A percentile compares a stretch with the other conserved stretches of the same genome.
These are phyloP conservation scores for Paedocypris micromegethes DNA, from an alignment of 2,797 vertebrate species.

Conservation along the genomic window DNA sequence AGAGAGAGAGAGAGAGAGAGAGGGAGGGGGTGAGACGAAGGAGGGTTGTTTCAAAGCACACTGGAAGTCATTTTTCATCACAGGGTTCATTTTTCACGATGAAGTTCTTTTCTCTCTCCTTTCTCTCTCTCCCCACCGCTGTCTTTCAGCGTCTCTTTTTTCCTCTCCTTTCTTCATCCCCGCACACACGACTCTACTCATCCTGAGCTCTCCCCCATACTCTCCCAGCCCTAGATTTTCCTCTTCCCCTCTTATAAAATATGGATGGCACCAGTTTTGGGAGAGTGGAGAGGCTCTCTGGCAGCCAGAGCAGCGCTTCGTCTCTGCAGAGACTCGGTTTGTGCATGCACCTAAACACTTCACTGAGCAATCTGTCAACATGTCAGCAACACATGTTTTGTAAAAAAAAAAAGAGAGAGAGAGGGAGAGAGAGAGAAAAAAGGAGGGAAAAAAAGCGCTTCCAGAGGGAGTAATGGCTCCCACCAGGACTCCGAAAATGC, in stretches of 20 bases:
- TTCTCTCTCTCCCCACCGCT: slow-evolving; percentile 60
- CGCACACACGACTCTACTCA: slow-evolving; percentile 59
- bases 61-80: slow-evolving; percentile 80
- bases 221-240: slow-evolving; percentile 68
- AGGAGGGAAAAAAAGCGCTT: slow-evolving; percentile 52
- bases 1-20: slow-evolving; percentile 23
- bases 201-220: slow-evolving; percentile 64
- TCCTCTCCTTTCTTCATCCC: slow-evolving; percentile 62
- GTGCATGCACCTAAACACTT: slow-evolving; percentile 88
- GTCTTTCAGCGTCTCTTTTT: slow-evolving; percentile 61
- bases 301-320: slow-evolving; percentile 72
- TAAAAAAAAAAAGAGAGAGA: slow-evolving; percentile 49
- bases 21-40: slow-evolving; percentile 58
- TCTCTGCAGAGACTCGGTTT: slow-evolving; percentile 93
- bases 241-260: slow-evolving; percentile 88
- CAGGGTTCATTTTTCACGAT: slow-evolving; percentile 86
- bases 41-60: slow-evolving; percentile 74
- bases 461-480: slow-evolving; percentile 81
- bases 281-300: slow-evolving; percentile 91
- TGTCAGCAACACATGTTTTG: slow-evolving; percentile 59
- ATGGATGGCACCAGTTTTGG: slow-evolving; percentile 98
- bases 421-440: slow-evolving; percentile 41
- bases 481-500: slow-evolving; percentile 83
- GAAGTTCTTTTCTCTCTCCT: slow-evolving; percentile 61
- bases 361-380: slow-evolving; percentile 61